Percentiles rank a stretch among this genome's conserved stretches.
Evolutionary conservation across 2,113 vertebrate species (phyloP).

Genomic region (Dicrurus megarhynchus): DNA sequence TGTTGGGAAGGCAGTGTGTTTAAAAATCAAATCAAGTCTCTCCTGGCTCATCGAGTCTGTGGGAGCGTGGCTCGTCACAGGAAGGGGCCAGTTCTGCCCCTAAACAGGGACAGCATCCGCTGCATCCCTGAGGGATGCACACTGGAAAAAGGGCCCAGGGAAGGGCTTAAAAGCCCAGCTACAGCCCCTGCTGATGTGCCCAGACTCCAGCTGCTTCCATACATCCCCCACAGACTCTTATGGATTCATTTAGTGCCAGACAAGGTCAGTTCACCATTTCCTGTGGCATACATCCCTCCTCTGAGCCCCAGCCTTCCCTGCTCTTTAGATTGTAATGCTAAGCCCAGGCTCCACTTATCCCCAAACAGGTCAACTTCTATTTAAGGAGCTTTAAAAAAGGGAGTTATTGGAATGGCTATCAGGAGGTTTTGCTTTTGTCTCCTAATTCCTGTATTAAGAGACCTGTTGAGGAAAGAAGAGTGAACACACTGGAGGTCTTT

Average conservation of each 20-base stretch:
- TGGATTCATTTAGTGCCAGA: not conserved
- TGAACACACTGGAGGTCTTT: not conserved
- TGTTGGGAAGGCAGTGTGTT: not conserved
- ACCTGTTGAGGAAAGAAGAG: not conserved
- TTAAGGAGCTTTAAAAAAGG: not conserved
- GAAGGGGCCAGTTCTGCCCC: not conserved
- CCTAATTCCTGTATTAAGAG: not conserved
- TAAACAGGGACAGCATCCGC: not conserved
- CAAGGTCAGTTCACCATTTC: not conserved
- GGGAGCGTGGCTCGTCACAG: not conserved
- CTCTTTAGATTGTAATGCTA: not conserved
- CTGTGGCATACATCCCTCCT: not conserved
- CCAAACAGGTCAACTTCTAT: not conserved
- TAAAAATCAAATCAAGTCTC: slow-evolving; percentile 17
- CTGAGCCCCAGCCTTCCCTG: not conserved
- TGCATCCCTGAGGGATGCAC: not conserved
- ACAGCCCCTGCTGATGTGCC: not conserved
- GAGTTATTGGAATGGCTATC: not conserved
- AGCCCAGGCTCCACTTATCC: not conserved
- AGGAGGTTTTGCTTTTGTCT: not conserved
- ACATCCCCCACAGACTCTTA: not conserved
- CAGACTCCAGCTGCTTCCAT: not conserved
- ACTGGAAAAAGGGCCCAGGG: rapidly evolving
- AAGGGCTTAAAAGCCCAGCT: not conserved
- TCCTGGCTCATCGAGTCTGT: not conserved